A percentile compares a stretch with the other conserved stretches of the same genome.
Conservation (phyloP, 2,113 vertebrate species). For the Leiothrix lutea region DNA sequence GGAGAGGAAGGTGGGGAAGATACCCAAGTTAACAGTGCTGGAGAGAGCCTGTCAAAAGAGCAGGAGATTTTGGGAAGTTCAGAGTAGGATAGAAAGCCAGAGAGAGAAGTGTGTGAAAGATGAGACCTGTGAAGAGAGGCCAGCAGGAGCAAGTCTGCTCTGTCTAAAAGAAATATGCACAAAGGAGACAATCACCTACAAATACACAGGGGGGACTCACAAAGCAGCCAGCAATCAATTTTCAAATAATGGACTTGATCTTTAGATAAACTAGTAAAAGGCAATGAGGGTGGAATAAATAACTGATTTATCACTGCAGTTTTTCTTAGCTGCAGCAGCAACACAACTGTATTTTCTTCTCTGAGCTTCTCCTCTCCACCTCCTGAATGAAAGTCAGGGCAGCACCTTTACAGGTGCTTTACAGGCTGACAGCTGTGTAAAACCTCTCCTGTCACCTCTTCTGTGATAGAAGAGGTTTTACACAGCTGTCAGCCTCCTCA, state of each 20-base stretch:
- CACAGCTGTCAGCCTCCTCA: neutral
- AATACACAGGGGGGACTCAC: neutral
- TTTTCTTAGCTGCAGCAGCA: neutral
- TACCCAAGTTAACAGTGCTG: neutral
- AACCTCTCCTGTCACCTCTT: too few relatives aligned
- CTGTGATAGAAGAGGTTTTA: neutral
- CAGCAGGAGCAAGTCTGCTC: neutral
- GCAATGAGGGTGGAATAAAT: neutral
- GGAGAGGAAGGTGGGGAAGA: neutral
- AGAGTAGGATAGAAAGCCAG: neutral
- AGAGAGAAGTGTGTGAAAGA: neutral
- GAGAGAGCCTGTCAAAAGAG: neutral
- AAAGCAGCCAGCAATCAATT: neutral
- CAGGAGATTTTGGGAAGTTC: neutral
- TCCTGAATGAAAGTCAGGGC: neutral
- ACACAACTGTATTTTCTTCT: neutral
- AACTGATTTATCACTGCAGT: neutral
- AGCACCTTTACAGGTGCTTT: neutral
- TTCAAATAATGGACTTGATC: neutral
- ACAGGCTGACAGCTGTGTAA: too few relatives aligned
- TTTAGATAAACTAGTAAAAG: neutral
- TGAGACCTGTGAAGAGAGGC: neutral
- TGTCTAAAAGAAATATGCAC: rapidly evolving
- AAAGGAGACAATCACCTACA: neutral
- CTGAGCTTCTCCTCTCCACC: neutral